These are phyloP conservation scores for Drosophila koepferae DNA, from an alignment of 2,888 invertebrate genomes.

Conservation along the genomic window DNA sequence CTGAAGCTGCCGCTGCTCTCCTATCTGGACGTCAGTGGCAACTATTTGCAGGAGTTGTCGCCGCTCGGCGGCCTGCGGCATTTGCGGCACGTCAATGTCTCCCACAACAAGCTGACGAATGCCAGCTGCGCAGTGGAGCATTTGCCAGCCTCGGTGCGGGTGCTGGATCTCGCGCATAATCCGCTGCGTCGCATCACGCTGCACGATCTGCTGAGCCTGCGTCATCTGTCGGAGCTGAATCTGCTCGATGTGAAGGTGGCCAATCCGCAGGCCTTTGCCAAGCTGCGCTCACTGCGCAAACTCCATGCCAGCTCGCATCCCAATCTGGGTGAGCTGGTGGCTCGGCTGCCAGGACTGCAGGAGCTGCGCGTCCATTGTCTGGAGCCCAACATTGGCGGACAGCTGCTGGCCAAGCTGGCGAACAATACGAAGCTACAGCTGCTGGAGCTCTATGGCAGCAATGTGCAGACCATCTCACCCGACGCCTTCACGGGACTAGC, in stretches of 20 bases:
- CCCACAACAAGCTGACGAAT: slow-evolving; percentile 91
- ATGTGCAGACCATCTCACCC: slow-evolving; percentile 90
- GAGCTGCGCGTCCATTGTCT: slow-evolving; percentile 91
- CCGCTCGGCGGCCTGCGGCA: slow-evolving; percentile 90
- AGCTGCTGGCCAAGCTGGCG: slow-evolving; percentile 88
- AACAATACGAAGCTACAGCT: slow-evolving; percentile 92
- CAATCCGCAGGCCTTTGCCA: slow-evolving; percentile 90
- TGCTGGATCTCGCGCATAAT: slow-evolving; percentile 92
- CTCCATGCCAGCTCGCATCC: slow-evolving; percentile 91
- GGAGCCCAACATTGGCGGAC: slow-evolving; percentile 90
- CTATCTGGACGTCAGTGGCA: slow-evolving; percentile 92
- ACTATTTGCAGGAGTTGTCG: slow-evolving; percentile 90
- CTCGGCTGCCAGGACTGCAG: slow-evolving; percentile 90
- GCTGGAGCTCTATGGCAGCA: slow-evolving; percentile 91
- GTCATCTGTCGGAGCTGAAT: slow-evolving; percentile 91
- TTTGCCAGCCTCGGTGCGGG: slow-evolving; percentile 89
- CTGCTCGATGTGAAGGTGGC: slow-evolving; percentile 90
- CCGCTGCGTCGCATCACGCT: slow-evolving; percentile 92
- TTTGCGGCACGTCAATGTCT: slow-evolving; percentile 90
- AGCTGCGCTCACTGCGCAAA: slow-evolving; percentile 90
- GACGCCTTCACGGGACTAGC: slow-evolving; percentile 92
- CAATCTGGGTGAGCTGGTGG: slow-evolving; percentile 90
- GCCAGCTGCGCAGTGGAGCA: slow-evolving; percentile 92
- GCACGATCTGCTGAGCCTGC: slow-evolving; percentile 84
- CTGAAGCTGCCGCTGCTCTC: slow-evolving; percentile 92